These are phyloP conservation scores for Condylura cristata DNA, from an alignment of 2,113 vertebrate genomes.

Conservation along the genomic window DNA sequence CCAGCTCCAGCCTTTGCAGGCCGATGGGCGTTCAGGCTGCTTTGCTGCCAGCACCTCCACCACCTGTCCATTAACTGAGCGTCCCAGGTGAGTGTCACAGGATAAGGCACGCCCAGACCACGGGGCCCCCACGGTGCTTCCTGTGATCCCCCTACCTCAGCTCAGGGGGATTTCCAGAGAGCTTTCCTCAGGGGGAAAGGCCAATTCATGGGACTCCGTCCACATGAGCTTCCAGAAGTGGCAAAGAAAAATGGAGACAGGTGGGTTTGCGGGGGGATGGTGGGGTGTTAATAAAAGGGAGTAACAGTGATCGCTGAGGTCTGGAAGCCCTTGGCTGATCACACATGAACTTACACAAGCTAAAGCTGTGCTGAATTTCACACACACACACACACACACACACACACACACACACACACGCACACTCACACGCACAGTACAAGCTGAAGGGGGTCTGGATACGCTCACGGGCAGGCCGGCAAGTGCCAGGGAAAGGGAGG, in stretches of 20 bases:
- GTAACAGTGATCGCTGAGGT: rapidly evolving
- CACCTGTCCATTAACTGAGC: too few relatives aligned
- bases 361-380: neutral
- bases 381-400: neutral
- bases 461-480: rapidly evolving
- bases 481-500: too few relatives aligned
- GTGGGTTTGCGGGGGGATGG: rapidly evolving
- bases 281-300: neutral
- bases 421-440: neutral
- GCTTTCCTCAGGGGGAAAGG: neutral
- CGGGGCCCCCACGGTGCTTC: too few relatives aligned
- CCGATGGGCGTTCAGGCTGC: too few relatives aligned
- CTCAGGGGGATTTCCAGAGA: neutral
- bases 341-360: neutral
- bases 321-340: neutral
- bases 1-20: too few relatives aligned
- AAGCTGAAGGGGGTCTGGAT: too few relatives aligned
- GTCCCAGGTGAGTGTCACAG: too few relatives aligned
- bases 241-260: neutral
- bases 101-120: too few relatives aligned
- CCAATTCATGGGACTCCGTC: neutral
- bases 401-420: neutral
- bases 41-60: too few relatives aligned
- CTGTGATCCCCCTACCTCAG: too few relatives aligned
- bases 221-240: neutral